phyloP scores from a whole-genome alignment of 1,140 invertebrate species.

The Ladona fulva region DNA sequence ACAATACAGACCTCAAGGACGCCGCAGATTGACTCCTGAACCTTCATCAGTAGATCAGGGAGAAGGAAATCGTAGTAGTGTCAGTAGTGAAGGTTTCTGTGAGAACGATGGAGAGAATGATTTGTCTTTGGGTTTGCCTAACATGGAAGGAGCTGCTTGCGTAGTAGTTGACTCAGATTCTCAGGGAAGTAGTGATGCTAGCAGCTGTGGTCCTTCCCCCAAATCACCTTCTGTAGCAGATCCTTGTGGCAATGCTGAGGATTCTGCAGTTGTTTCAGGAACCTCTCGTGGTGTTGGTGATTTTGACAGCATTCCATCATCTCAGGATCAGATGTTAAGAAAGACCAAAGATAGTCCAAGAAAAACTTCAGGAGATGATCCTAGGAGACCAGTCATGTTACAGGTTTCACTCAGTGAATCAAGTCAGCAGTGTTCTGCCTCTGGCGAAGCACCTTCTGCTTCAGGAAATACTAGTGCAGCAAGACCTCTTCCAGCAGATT shows the following conservation, averaged over 20 bases:
- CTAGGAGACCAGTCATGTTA: not conserved
- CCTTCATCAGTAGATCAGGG: conserved; percentile 18
- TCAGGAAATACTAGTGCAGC: conserved; percentile 10
- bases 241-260: not conserved
- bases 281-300: not conserved
- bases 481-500: conserved; percentile 20
- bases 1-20: not conserved
- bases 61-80: conserved; percentile 82
- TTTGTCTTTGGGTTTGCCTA: not conserved
- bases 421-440: not conserved
- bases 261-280: not conserved
- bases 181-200: conserved; percentile 41
- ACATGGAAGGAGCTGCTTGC: not conserved
- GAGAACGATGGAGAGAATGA: conserved; percentile 58
- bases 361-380: not conserved
- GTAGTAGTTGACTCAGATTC: conserved; percentile 40
- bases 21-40: not conserved
- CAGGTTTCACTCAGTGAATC: not conserved
- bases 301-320: not conserved
- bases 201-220: not conserved
- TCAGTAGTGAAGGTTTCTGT: conserved; percentile 92
- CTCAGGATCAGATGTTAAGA: not conserved
- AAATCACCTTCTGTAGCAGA: not conserved
- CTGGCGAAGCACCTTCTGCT: not conserved
- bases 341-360: not conserved